Conservation (phyloP, 2,797 vertebrate species). For the Amniataba percoides region DNA sequence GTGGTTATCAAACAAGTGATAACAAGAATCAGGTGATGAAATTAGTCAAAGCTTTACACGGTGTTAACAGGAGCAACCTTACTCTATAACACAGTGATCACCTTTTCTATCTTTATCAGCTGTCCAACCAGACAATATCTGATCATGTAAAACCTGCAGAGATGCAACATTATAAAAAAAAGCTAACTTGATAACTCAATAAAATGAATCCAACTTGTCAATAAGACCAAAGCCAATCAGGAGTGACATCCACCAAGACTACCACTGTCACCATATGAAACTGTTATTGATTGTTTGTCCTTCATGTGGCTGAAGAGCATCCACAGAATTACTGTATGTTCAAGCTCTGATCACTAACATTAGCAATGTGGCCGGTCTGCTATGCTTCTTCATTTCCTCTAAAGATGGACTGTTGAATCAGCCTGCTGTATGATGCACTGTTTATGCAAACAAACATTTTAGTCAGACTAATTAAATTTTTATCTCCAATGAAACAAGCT, state of each 20-base stretch:
- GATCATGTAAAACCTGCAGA: not conserved
- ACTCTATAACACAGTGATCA: no score
- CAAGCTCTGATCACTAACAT: not conserved
- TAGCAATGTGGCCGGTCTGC: not conserved
- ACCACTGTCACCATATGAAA: not conserved
- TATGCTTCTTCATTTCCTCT: no score
- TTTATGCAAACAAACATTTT: no score
- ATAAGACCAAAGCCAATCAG: not conserved
- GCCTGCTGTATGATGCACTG: no score
- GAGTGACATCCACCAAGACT: not conserved
- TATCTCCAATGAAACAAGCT: no score
- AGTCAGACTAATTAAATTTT: no score
- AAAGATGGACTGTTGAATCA: no score
- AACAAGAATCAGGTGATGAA: not conserved
- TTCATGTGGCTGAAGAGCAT: not conserved
- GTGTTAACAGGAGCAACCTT: not conserved
- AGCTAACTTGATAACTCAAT: not conserved
- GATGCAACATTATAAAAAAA: not conserved
- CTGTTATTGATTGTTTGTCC: not conserved
- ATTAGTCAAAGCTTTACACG: not conserved
- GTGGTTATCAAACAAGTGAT: not conserved
- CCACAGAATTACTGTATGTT: not conserved
- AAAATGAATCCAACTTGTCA: not conserved
- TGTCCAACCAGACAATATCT: not conserved
- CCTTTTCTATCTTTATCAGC: not conserved